Evolutionary conservation across 2,113 vertebrate genomes (phyloP).

Genomic region (Sakesphorus luctuosus): DNA sequence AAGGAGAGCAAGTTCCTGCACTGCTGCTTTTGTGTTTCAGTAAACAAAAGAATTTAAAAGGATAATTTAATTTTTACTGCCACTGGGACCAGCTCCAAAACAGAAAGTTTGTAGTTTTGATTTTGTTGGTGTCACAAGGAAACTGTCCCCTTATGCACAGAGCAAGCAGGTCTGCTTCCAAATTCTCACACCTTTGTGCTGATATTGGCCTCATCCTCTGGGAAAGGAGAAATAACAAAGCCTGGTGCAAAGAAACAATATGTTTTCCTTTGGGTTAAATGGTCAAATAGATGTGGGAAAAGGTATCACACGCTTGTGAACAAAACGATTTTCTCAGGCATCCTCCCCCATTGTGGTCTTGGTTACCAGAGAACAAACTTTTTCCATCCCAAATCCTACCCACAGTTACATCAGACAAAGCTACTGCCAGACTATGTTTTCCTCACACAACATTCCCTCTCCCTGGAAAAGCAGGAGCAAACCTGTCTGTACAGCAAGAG

Average conservation of each 20-base stretch:
- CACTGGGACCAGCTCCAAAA: background rate
- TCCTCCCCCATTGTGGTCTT: background rate
- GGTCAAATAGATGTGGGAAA: background rate
- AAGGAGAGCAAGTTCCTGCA: background rate
- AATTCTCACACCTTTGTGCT: background rate
- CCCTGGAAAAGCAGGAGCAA: constrained; percentile 16
- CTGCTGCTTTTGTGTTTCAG: background rate
- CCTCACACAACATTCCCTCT: background rate
- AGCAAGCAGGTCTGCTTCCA: background rate
- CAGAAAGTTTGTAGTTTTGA: background rate
- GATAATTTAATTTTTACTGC: background rate
- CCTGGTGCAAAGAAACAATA: background rate
- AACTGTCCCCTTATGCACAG: background rate
- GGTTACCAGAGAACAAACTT: background rate
- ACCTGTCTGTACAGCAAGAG: background rate
- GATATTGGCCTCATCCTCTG: background rate
- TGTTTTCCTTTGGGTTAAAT: background rate
- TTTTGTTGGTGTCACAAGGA: background rate
- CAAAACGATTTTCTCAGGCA: background rate
- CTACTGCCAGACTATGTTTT: background rate
- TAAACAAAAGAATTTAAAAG: background rate
- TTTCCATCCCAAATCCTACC: background rate
- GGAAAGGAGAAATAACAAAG: background rate
- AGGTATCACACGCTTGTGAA: background rate
- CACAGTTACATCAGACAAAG: background rate